Evolutionary conservation across 2,888 invertebrate species (phyloP), one percentile per base, ranked within the genome.

Genomic region (Ptychoptera albimana): DNA sequence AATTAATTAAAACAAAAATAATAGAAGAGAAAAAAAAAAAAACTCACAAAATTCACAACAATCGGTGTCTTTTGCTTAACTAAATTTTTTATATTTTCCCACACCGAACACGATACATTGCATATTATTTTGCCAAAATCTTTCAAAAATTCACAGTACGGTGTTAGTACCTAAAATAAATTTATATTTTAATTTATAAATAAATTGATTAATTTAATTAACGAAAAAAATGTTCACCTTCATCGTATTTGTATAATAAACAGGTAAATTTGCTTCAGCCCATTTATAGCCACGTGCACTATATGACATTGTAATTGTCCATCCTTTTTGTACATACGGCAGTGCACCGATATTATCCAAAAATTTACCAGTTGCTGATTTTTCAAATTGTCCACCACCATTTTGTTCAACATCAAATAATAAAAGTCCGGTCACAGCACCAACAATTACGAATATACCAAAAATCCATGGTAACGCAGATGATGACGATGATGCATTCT

Each of bases 361-460:
- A 37, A 76, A 64, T 53, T 71, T 73, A 37, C 76, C 79, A 7
- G 77, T 77, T 52, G 71, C 67, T 37, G 82, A 81, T 51, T 75
- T 80, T 54, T 78, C 74, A 66, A 83, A 82, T 49, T 74, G 68
- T 39, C 79, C 78, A 45, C 78, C 77, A 46, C 73, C 74, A 54
- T 76, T 72, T 49, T 67, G 71, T 32, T 74, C 71, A 23, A 77
- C 73, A 63, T 85, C 84, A 52, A 75, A 77, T 32, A 70, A 66
- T 45, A 84, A 61, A 46, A 77, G 61, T 37, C 73, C 74, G 48
- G 69, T 73, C 50, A 79, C 74, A 48, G 73, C 59, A 29, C 74
- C 55, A 48, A 80, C 53, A 45, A 81, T 56, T 49, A 81, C 58
- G 57, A 82, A 66, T 56, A 73, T 74, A 46, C 77, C 73, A 57